Base-by-base conservation (phyloP, 1,140 invertebrate genomes). In the Rhagoletis pomonella region DNA sequence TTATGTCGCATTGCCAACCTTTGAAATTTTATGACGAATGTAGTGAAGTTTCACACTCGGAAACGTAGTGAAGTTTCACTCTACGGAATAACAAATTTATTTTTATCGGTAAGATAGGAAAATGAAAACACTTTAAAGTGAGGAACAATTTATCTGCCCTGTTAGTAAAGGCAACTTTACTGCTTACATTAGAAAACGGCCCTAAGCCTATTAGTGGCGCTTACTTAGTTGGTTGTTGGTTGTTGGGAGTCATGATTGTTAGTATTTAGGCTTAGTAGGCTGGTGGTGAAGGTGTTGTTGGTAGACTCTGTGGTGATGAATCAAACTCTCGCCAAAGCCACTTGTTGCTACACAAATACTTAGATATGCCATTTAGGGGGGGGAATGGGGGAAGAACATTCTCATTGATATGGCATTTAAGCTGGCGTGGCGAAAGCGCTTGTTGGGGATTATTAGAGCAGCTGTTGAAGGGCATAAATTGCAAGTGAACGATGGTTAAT, bases 291-390 rank as follows among this genome's bases (percentile, higher is more conserved):
- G 64, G 12, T 29, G 7, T 62, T 62, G 19, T 44, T 73, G 42
- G 39, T 73, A 42, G 64, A 29, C 17, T 47, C 67, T 47, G 67
- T 14, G 67, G 67, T 47, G 12, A 73, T 44, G 44, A 44, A 73
- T 67, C 64, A 67, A 67, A 10, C 19, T 19, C 19, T 73, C 4
- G 42, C 29, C 67, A 44, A 44, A 73, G 67, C 42, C 67, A 73
- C 67, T 73, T 73, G 67, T 44, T 73, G 67, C 39, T 17, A 73
- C 9, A 73, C 67, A 73, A 73, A 73, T 42, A 39, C 67, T 73
- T 47, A 44, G 67, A 10, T 17, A 4, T 6, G 3, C 42, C 5
- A 6, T 42, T 47, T 44, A 44, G 39, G 42, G 3, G 67, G 9
- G 29, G 17, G 4, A 14, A n/a, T 5, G 12, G 17, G 19, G 67